Evolutionary conservation across 2,113 vertebrate genomes (phyloP), one percentile per base, ranked within the genome.

Genomic region (Phylloscopus whistleri): DNA sequence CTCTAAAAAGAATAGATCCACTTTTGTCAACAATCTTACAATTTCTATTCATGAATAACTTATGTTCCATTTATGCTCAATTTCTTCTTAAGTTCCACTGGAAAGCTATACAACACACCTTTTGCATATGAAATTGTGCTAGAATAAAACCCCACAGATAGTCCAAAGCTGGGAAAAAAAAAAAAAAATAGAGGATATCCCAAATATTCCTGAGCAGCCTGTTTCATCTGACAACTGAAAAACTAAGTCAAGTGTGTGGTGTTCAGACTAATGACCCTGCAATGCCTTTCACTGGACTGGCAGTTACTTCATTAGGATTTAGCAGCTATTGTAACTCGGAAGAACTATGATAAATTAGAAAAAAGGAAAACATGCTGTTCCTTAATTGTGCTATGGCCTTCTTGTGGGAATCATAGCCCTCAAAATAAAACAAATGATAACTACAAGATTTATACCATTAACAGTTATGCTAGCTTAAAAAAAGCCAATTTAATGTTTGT

Each of bases 31-130:
- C 41, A 96, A 56, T 69, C 77, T 94, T 83, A 89, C 82, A 55
- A 66, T 93, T 96, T 95, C 46, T 91, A 63, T 94, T 95, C 62
- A 89, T 94, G 35, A 96, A 97, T 96, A 95, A 51, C 35, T 95
- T 96, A 93, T 89, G 60, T 60, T 93, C 82, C 26, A 85, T 87
- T 96, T 96, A 63, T 93, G 63, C 52, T 93, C 27, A 56, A 52
- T 94, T 94, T 96, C 76, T 53, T 23, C 27, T 33, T 64, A 66
- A 52, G 46, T 96, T 89, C 21, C 44, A 59, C 44, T 89, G 44
- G 14, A 78, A 96, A 96, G 23, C 68, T 93, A 33, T 48, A 18
- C 35, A 76, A 64, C 14, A 93, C 24, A 88, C 10, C 9, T 83
- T 96, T 87, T 83, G 48, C 78, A 97, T 96, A 59, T 66, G 92